Evolutionary conservation across 2,113 vertebrate genomes (phyloP).

Genomic region (Anguilla japonica): DNA sequence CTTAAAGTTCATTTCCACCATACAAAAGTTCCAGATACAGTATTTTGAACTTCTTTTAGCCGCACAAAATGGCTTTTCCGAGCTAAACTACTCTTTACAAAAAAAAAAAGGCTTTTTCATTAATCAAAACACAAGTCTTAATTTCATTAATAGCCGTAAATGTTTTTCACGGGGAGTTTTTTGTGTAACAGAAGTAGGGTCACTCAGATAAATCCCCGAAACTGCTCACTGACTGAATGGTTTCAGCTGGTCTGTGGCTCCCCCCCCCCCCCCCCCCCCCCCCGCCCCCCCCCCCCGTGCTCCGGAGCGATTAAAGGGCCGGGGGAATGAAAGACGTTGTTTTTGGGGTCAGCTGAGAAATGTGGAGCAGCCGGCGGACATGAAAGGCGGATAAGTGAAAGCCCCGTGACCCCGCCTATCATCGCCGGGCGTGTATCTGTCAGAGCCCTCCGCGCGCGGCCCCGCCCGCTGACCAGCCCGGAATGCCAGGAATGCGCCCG

Average conservation of each 20-base stretch:
- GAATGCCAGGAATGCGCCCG: slow-evolving; percentile 41
- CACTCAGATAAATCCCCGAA: neutral
- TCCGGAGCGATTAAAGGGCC: slow-evolving; percentile 37
- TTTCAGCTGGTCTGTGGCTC: slow-evolving; percentile 9
- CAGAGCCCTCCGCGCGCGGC: slow-evolving; percentile 23
- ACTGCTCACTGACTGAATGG: neutral
- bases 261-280: neutral
- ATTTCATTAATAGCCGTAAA: neutral
- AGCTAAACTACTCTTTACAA: too few relatives aligned
- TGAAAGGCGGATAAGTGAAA: slow-evolving; percentile 38
- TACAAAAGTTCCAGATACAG: too few relatives aligned
- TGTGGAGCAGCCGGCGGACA: slow-evolving; percentile 29
- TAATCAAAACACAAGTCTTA: neutral
- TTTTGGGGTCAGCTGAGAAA: slow-evolving; percentile 44
- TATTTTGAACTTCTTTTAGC: too few relatives aligned
- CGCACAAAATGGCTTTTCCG: too few relatives aligned
- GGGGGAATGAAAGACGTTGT: slow-evolving; percentile 36
- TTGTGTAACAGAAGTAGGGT: neutral
- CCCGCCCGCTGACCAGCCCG: slow-evolving; percentile 25
- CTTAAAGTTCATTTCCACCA: too few relatives aligned
- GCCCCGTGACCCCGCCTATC: slow-evolving; percentile 35
- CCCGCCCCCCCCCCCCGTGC: slow-evolving; percentile 22
- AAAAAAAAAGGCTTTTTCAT: neutral
- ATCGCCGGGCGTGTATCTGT: slow-evolving; percentile 35
- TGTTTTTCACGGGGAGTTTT: neutral